phyloP scores from a whole-genome alignment of 2,888 invertebrate genomes.

The Scaptomyza polygonia region DNA sequence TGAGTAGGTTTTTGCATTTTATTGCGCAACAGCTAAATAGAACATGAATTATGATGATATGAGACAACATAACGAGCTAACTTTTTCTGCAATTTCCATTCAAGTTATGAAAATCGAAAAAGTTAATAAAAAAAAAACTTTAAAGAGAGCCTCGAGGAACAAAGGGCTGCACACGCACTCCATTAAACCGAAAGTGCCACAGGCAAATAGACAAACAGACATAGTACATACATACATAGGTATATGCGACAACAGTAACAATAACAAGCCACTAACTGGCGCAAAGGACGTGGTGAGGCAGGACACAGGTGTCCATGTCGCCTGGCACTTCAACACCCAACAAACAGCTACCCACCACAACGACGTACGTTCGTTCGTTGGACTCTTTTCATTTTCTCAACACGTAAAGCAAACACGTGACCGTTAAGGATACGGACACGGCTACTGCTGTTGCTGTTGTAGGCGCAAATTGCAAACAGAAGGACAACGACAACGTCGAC shows the following conservation, averaged over 20 bases:
- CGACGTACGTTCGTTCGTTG: slow-evolving; percentile 25
- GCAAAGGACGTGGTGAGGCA: slow-evolving; percentile 26
- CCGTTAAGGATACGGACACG: slow-evolving; percentile 73
- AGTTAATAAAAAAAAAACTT: slow-evolving; percentile 68
- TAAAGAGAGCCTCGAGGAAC: slow-evolving; percentile 43
- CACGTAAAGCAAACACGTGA: slow-evolving; percentile 80
- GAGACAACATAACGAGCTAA: slow-evolving; percentile 63
- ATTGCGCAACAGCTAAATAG: slow-evolving; percentile 56
- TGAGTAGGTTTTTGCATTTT: slow-evolving; percentile 12
- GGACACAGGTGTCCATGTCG: slow-evolving; percentile 77
- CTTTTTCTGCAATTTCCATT: slow-evolving; percentile 69
- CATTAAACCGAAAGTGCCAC: slow-evolving; percentile 59
- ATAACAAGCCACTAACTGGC: slow-evolving; percentile 72
- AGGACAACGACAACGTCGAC: slow-evolving; percentile 61
- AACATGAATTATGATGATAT: slow-evolving; percentile 73
- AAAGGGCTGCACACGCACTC: slow-evolving; percentile 68
- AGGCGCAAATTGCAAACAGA: slow-evolving; percentile 81
- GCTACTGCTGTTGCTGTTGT: slow-evolving; percentile 55
- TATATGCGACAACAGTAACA: slow-evolving; percentile 60
- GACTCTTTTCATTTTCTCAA: slow-evolving; percentile 80
- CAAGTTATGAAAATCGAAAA: slow-evolving; percentile 75
- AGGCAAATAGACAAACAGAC: slow-evolving; percentile 40
- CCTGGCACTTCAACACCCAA: slow-evolving; percentile 70
- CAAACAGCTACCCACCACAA: slow-evolving; percentile 23
- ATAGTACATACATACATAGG: slow-evolving; percentile 21